phyloP scores from a whole-genome alignment of 1,140 invertebrate species.

The Ostrea denselamellosa region DNA sequence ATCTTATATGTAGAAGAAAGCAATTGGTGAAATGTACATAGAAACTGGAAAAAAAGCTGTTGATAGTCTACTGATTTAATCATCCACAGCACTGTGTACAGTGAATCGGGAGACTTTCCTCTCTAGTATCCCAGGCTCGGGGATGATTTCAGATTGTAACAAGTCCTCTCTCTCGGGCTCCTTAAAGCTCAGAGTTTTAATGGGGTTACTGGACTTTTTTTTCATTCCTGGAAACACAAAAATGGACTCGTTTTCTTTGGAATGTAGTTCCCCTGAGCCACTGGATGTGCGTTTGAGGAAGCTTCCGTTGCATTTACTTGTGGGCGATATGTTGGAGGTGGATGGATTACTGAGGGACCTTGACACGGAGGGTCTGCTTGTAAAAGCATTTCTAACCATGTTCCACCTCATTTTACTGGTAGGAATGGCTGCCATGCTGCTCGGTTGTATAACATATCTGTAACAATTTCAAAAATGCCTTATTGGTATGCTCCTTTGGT shows the following conservation, averaged over 20 bases:
- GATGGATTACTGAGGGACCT: neutral
- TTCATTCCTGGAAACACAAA: neutral
- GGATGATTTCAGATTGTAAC: neutral
- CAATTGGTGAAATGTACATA: no score
- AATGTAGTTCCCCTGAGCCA: neutral
- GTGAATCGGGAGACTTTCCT: slow-evolving; percentile 8
- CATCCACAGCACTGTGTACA: neutral
- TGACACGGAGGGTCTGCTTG: neutral
- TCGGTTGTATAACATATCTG: slow-evolving; percentile 70
- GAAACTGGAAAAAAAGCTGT: no score
- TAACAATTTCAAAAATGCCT: neutral
- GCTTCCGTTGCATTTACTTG: neutral
- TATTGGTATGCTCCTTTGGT: neutral
- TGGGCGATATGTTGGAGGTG: neutral
- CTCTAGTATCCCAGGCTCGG: neutral
- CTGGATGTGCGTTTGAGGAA: neutral
- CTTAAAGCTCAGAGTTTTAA: neutral
- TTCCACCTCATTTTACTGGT: slow-evolving; percentile 60
- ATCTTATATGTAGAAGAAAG: no score
- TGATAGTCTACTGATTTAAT: no score
- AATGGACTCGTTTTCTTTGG: neutral
- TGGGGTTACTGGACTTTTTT: neutral
- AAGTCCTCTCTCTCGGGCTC: neutral
- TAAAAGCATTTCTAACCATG: neutral
- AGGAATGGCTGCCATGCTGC: slow-evolving; percentile 68